Evolutionary conservation across 1,140 invertebrate genomes (phyloP), one percentile per base, ranked within the genome.

Genomic region (Formica selysi): DNA sequence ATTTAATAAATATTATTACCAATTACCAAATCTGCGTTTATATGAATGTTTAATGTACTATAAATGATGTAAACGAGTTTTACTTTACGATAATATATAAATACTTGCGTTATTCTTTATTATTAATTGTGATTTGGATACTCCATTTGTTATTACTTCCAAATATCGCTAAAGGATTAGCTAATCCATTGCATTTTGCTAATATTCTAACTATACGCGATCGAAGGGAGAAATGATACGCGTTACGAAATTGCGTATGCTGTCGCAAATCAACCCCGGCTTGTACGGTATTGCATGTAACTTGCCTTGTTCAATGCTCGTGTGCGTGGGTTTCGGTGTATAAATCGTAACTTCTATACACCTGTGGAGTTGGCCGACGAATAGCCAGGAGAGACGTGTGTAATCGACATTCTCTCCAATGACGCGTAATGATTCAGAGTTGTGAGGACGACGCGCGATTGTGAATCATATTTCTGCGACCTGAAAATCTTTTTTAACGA

Each of bases 381-480:
- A 36, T 38, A 48, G 57, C 22, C 5, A 62, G 26, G 11, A 62
- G 61, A 62, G 13, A 32, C n/a, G 16, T 32, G 29, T 32, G 29
- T 48, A 54, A 51, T 61, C 36, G 16, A 76, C 73, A n/a, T 76
- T 71, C 29, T 61, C 22, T 76, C 73, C 73, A 76, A 29, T 76
- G 73, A 76, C 73, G 73, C 57, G 36, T 61, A 62, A 26, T 76
- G 73, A 76, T 76, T 76, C 73, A 76, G 36, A 36, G 16, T 4
- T 22, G 22, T 61, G 73, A 76, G 36, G 29, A 54, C 70, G 16
- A 54, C 70, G n/a, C 19, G 8, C 22, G 11, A 16, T 62, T 5
- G 8, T 76, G 57, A 76, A 41, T 76, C 73, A 76, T 8, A 57
- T 51, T 76, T 76, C 57, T 41, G 3, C n/a, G 36, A 61, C 44